A percentile compares a stretch with the other conserved stretches of the same genome.
phyloP scores from a whole-genome alignment of 2,113 vertebrate genomes.

The Poicephalus gulielmi region DNA sequence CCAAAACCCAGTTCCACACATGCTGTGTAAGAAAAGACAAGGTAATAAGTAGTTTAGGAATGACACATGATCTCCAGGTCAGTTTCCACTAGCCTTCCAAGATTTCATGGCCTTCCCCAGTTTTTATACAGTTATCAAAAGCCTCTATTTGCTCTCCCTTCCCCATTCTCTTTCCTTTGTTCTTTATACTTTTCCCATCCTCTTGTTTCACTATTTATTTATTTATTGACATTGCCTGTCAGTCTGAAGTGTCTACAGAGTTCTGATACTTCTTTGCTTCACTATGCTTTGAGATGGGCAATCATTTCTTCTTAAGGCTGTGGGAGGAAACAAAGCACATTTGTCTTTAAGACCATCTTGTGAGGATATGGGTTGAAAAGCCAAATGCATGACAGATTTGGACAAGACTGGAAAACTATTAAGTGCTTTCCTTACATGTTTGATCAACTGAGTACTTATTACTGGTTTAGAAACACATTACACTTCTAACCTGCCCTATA shows the following conservation, averaged over 20 bases:
- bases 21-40: background rate
- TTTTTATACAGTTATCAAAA: background rate
- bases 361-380: background rate
- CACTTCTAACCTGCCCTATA: background rate
- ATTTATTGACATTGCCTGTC: background rate
- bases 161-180: background rate
- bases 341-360: background rate
- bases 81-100: background rate
- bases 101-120: background rate
- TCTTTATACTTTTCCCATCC: background rate
- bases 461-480: background rate
- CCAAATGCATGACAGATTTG: background rate
- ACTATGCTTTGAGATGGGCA: background rate
- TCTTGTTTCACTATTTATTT: background rate
- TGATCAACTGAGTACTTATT: fast-evolving
- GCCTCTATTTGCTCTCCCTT: background rate
- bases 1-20: background rate
- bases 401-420: background rate
- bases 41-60: background rate
- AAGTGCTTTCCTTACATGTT: background rate
- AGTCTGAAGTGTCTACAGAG: background rate
- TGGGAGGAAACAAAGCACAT: background rate
- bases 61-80: background rate
- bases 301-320: background rate
- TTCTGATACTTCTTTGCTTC: background rate